A percentile compares a stretch with the other conserved stretches of the same genome.
These are phyloP conservation scores for Blastobasis adustella DNA, from an alignment of 2,888 invertebrate genomes.

Conservation along the genomic window DNA sequence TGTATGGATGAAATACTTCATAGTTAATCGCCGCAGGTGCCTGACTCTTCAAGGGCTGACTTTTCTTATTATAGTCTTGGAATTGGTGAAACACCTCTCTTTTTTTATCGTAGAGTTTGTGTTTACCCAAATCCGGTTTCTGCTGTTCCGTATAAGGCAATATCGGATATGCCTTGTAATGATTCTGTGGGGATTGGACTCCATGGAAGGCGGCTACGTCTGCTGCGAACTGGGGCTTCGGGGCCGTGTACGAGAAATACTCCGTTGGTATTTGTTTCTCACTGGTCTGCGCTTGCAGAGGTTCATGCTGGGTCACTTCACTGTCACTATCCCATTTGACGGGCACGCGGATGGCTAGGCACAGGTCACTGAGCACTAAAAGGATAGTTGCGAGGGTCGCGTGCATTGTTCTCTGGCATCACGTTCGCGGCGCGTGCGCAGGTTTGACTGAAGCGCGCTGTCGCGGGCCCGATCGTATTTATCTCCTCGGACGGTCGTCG, in stretches of 20 bases:
- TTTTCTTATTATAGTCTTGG: conserved; percentile 38
- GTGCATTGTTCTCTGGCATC: conserved; percentile 60
- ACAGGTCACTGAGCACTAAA: conserved; percentile 49
- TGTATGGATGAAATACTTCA: conserved; percentile 62
- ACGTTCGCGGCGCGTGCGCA: conserved; percentile 49
- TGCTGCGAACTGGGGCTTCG: conserved; percentile 57
- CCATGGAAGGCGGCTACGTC: conserved; percentile 57
- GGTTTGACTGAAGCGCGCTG: conserved; percentile 58
- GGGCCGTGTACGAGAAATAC: conserved; percentile 56
- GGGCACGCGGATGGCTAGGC: conserved; percentile 54
- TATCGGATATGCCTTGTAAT: conserved; percentile 49
- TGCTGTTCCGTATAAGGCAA: conserved; percentile 38
- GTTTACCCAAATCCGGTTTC: conserved; percentile 46
- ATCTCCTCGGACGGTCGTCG: conserved; percentile 66
- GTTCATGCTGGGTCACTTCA: conserved; percentile 35
- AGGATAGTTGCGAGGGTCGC: conserved; percentile 33
- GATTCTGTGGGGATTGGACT: conserved; percentile 46
- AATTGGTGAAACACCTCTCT: conserved; percentile 35
- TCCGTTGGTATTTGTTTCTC: conserved; percentile 37
- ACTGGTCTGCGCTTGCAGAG: not conserved
- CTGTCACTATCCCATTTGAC: conserved; percentile 46
- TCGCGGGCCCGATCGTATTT: conserved; percentile 53
- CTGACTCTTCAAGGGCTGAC: conserved; percentile 21
- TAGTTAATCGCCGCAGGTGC: conserved; percentile 44
- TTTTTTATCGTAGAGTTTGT: conserved; percentile 37